Percentiles rank a stretch among this genome's conserved stretches.
Conservation (phyloP, 1,140 invertebrate species). For the Neodiprion lecontei region DNA sequence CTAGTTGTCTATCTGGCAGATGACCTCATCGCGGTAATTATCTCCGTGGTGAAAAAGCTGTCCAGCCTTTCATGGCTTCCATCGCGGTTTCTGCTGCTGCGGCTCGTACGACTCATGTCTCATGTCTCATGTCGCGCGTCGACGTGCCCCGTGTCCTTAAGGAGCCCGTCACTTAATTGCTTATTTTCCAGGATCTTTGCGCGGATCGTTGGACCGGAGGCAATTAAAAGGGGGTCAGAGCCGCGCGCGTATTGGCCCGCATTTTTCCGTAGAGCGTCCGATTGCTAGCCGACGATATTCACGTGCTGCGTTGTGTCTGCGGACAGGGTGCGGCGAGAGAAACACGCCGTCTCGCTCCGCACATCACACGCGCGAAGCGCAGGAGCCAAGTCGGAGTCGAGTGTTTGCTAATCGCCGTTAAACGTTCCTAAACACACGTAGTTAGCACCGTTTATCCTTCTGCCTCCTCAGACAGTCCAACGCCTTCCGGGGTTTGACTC, state of each 20-base stretch:
- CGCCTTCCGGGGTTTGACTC: neutral
- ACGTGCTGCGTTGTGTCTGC: too few species aligned
- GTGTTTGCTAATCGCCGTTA: neutral
- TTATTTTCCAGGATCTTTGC: slow-evolving; percentile 44
- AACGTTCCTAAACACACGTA: slow-evolving; percentile 3
- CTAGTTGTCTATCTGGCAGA: slow-evolving; percentile 38
- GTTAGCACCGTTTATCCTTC: slow-evolving; percentile 4
- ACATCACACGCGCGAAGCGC: neutral
- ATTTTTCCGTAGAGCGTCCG: too few species aligned
- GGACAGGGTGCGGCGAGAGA: too few species aligned
- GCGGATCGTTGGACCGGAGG: slow-evolving; percentile 17
- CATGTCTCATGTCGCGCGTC: slow-evolving; percentile 11
- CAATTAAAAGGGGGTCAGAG: neutral
- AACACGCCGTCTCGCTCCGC: too few species aligned
- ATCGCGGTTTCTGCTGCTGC: neutral
- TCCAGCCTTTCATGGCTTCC: slow-evolving; percentile 33
- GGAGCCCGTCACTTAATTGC: slow-evolving; percentile 39
- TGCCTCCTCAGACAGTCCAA: neutral
- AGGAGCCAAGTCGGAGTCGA: neutral
- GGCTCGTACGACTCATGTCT: neutral
- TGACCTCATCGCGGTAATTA: slow-evolving; percentile 38
- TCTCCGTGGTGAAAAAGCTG: slow-evolving; percentile 34
- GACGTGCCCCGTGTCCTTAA: slow-evolving; percentile 33
- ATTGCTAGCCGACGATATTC: too few species aligned
- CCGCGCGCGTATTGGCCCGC: too few species aligned